Base-by-base conservation (phyloP, 2,113 vertebrate genomes). In the Melanocharis versteri region DNA sequence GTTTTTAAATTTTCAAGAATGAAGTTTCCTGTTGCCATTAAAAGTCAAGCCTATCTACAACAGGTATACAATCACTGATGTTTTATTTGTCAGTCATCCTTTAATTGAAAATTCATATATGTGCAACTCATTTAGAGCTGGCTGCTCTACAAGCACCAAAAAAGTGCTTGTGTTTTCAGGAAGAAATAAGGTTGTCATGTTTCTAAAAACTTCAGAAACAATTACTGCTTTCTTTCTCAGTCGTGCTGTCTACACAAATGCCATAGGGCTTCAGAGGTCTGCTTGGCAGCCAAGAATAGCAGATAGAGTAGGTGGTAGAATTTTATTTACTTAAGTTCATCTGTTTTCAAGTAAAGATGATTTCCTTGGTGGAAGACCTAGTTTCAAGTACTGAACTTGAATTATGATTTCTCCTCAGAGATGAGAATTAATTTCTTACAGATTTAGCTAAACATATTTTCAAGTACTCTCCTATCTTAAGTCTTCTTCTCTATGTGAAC, bases 391-490 rank as follows among this genome's bases (percentile, higher is more conserved):
- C 22, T 84, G 58, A 90, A 87, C 77, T 71, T 80, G 62, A 84
- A 65, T 79, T 4, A 12, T 31, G 8, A 51, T 50, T 92, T 89
- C n/a, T 92, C 24, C 47, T 94, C 28, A 40, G 37, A 90, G 51
- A n/a, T 68, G 26, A 87, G 45, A 81, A 87, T 64, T 69, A 44
- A 79, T 88, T 91, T 83, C 47, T 86, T 73, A 31, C 31, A 72
- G 60, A 80, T 69, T 77, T 76, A 83, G 27, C 75, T 78, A 51
- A 96, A 93, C 45, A 8, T 91, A 70, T 93, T 96, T 57, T 92
- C 64, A 81, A 78, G 73, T 91, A 19, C 58, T 87, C 39, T 87
- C 23, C 33, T 31, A 40, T 79, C 44, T 87, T 83, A 83, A 71
- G 21, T 88, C 27, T 16, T 47, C 58, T 90, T 93, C 54, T 79